Evolutionary conservation across 1,140 invertebrate species (phyloP).

Genomic region (Plectus sambesii): DNA sequence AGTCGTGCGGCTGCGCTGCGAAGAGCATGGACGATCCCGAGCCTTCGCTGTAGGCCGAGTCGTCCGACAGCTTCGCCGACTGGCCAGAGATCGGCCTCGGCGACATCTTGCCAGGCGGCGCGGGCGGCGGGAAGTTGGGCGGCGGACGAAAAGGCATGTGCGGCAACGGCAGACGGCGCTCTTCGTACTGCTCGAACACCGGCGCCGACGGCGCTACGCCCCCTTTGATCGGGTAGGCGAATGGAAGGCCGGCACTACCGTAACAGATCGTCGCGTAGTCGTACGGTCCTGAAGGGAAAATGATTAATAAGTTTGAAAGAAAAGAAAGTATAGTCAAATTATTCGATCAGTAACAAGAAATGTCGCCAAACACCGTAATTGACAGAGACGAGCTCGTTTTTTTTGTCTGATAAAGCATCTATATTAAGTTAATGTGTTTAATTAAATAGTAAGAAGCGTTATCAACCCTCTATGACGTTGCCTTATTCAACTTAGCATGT

Average conservation of each 20-base stretch:
- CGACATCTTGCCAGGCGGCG: slow-evolving; percentile 7
- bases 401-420: too few relatives aligned
- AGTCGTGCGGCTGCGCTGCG: neutral
- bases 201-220: too few relatives aligned
- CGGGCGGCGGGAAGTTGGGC: slow-evolving; percentile 11
- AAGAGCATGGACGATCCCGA: slow-evolving; percentile 3
- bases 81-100: too few relatives aligned
- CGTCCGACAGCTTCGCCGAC: slow-evolving; percentile 8
- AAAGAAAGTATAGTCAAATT: slow-evolving; percentile 2
- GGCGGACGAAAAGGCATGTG: slow-evolving; percentile 3
- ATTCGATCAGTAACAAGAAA: slow-evolving; percentile 2
- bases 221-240: neutral
- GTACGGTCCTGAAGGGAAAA: slow-evolving; percentile 21
- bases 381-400: slow-evolving; percentile 4
- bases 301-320: slow-evolving; percentile 3
- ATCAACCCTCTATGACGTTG: too few relatives aligned
- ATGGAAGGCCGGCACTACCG: slow-evolving; percentile 19
- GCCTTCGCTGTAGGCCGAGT: slow-evolving; percentile 12
- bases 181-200: neutral
- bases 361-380: neutral
- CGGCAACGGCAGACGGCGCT: too few relatives aligned
- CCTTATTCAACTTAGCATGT: too few relatives aligned
- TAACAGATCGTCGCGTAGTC: slow-evolving; percentile 26
- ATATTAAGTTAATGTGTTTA: too few relatives aligned
- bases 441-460: too few relatives aligned